A percentile compares a stretch with the other conserved stretches of the same genome.
phyloP scores from a whole-genome alignment of 2,113 vertebrate genomes.

The Vireo altiloquus region DNA sequence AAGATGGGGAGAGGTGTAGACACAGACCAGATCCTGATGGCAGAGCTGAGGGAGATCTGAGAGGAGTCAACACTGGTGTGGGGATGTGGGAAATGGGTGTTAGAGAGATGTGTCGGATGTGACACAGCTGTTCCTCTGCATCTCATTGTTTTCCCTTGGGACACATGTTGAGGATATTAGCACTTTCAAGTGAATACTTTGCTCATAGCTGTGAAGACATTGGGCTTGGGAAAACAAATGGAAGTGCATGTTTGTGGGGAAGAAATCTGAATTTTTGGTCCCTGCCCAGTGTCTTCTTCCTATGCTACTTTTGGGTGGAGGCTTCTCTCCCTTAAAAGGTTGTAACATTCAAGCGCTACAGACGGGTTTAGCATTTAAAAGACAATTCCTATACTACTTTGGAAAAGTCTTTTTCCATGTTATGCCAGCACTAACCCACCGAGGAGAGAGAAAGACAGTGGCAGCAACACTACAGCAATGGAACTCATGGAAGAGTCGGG shows the following conservation, averaged over 20 bases:
- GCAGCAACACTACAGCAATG: background rate
- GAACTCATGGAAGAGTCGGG: background rate
- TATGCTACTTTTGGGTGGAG: background rate
- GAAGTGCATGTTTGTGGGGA: background rate
- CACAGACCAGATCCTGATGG: background rate
- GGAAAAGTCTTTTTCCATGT: background rate
- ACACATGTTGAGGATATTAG: conserved; percentile 9
- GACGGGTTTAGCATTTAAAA: conserved; percentile 27
- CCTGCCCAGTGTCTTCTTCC: background rate
- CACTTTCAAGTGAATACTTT: background rate
- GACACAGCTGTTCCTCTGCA: background rate
- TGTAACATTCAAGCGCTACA: background rate
- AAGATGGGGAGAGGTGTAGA: background rate
- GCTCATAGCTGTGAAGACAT: conserved; percentile 8
- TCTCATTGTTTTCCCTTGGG: background rate
- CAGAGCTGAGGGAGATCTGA: background rate
- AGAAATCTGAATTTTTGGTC: background rate
- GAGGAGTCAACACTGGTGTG: background rate
- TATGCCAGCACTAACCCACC: background rate
- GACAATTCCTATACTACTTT: background rate
- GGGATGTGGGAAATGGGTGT: background rate
- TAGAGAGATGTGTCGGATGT: background rate
- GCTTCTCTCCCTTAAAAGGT: conserved; percentile 2
- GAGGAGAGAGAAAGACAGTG: background rate
- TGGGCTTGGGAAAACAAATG: conserved; percentile 25